phyloP scores from a whole-genome alignment of 2,888 invertebrate genomes.

The Ophion slaviceki region DNA sequence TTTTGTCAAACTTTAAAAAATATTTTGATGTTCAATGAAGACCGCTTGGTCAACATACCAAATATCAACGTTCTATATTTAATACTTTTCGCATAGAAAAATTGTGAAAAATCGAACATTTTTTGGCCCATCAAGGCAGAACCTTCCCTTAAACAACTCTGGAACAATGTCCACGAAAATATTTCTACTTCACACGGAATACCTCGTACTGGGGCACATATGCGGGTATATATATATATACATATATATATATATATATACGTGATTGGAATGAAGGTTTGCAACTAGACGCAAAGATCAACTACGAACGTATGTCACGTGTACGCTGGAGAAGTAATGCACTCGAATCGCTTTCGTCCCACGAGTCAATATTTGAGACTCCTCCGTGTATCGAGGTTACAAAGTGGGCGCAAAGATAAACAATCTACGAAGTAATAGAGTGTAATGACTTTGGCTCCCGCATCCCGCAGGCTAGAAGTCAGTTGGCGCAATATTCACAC shows the following conservation, averaged over 20 bases:
- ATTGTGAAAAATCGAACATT: too few species aligned
- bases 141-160: too few species aligned
- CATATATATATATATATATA: not conserved
- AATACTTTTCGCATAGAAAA: too few species aligned
- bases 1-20: too few species aligned
- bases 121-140: too few species aligned
- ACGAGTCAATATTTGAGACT: constrained; percentile 70
- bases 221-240: not conserved
- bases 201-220: too few species aligned
- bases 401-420: constrained; percentile 34
- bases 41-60: too few species aligned
- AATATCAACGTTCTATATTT: too few species aligned
- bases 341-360: constrained; percentile 66
- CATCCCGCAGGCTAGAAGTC: not conserved
- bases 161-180: too few species aligned
- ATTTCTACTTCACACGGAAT: too few species aligned
- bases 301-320: constrained; percentile 22
- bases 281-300: constrained; percentile 10
- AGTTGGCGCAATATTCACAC: not conserved
- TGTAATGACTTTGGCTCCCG: constrained; percentile 7
- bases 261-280: constrained; percentile 4
- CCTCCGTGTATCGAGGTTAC: constrained; percentile 31
- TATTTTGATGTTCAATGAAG: too few species aligned
- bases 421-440: constrained; percentile 36
- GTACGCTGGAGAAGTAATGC: constrained; percentile 58